Percentiles rank a stretch among this genome's conserved stretches.
Evolutionary conservation across 1,140 invertebrate genomes (phyloP).

Genomic region (Camponotus floridanus): DNA sequence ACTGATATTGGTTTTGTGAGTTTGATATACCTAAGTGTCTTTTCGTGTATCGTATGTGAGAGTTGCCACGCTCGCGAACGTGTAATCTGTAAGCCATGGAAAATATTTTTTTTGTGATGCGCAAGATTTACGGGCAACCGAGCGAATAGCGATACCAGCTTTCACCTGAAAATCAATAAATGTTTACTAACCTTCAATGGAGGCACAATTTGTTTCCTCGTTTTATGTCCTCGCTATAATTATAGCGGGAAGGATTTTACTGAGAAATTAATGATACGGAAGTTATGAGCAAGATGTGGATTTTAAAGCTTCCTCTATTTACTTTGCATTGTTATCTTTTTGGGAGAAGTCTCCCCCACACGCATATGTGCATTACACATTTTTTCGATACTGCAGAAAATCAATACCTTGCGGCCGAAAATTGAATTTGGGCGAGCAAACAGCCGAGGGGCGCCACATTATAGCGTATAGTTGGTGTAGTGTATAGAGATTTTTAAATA

Average conservation of each 20-base stretch:
- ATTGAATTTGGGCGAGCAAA: constrained; percentile 72
- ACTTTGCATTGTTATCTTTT: too few species aligned
- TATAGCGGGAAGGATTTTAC: too few species aligned
- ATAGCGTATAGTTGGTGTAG: constrained; percentile 21
- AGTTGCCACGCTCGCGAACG: neutral
- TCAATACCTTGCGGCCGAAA: constrained; percentile 69
- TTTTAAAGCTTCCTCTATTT: too few species aligned
- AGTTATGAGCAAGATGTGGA: too few species aligned
- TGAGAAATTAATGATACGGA: too few species aligned
- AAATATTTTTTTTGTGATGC: constrained; percentile 59
- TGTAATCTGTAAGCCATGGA: constrained; percentile 21
- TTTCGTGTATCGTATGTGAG: neutral
- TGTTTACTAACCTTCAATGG: too few species aligned
- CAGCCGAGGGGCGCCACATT: constrained; percentile 40
- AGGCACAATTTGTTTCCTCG: too few species aligned
- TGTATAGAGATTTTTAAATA: constrained; percentile 39
- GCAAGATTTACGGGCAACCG: constrained; percentile 3
- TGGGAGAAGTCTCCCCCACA: too few species aligned
- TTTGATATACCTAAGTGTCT: neutral
- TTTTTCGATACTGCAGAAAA: constrained; percentile 63
- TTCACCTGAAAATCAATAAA: too few species aligned
- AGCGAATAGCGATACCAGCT: neutral
- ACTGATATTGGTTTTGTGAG: neutral
- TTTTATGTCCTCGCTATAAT: too few species aligned
- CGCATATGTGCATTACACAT: neutral